Base-by-base conservation (phyloP, 2,113 vertebrate genomes). In the Corythornis madagascariensis region DNA sequence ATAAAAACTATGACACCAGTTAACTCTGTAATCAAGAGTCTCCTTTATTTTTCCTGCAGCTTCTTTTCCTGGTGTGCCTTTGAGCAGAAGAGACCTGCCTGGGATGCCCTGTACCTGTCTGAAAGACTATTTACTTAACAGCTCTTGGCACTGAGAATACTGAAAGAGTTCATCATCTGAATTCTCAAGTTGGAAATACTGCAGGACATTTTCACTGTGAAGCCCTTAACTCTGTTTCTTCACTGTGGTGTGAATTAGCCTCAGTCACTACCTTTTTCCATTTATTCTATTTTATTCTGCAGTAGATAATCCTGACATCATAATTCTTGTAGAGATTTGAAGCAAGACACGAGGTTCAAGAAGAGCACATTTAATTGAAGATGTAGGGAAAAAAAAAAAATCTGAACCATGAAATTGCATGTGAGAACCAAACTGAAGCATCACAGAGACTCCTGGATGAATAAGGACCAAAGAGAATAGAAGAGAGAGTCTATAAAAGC, bases 171-270 rank as follows among this genome's bases (percentile, higher is more conserved):
- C 55, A 40, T 43, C 76, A 53, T 69, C 29, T 28, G 18, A 65
- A 79, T 26, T 35, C 26, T 70, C 55, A 76, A 81, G 33, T 77
- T 63, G 73, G 59, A 95, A 90, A 88, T 57, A 90, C n/a, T 69
- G n/a, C 26, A 73, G 52, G 20, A 15, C 13, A 42, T 83, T 80
- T 92, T 35, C 24, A 7, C 14, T 48, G 16, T 33, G 25, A 94
- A 81, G 40, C 59, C 38, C 19, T 86, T 83, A 72, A 86, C 26
- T 57, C 16, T 31, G 20, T 21, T 85, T 52, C 50, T 57, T 92
- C 52, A 60, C 76, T 8, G 22, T 11, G 1, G 31, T 38, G 42
- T 28, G 19, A 88, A 71, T 86, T 80, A 70, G 33, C 57, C 15
- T 25, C 43, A 65, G 25, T 31, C 19, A 12, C 17, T 57, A 28